Evolutionary conservation across 2,888 invertebrate genomes (phyloP), one percentile per base, ranked within the genome.

Genomic region (Shargacucullia verbasci): DNA sequence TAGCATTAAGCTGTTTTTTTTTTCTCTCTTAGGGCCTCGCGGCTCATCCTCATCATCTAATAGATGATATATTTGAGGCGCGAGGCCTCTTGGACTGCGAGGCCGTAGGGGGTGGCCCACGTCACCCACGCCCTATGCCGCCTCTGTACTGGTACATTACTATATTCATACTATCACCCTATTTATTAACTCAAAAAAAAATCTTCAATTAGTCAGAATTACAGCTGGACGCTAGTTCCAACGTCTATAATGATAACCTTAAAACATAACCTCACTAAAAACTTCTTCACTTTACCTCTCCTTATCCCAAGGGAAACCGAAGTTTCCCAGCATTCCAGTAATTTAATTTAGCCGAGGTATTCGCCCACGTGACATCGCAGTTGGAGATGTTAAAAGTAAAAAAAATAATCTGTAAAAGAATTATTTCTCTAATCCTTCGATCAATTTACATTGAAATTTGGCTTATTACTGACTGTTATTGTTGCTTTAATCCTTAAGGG

Each of bases 361-460:
- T 46, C 43, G 48, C 49, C 53, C 60, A 56, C 66, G 54, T 54
- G 20, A 48, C 37, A 43, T 37, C 29, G 7, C 48, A 43, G 37
- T 37, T 50, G 7, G 29, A 25, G 45, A 58, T 8, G 20, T 25
- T 13, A 12, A 60, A 43, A 41, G 50, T 40, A 55, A 50, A 57
- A 59, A n/a, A 54, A 71, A 67, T 61, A 61, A 57, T 44, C 25
- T 41, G 57, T 33, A 46, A 46, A 46, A 15, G 54, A 53, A 52
- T 53, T 62, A 41, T 13, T 10, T 27, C 12, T 14, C 33, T 61
- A 70, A 64, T 68, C 67, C 54, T 25, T 64, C 59, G 64, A 76
- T 70, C 52, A 75, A 77, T 79, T 73, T 66, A 63, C 54, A 73
- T 73, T 66, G 58, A 64, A 78, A 73, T 75, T 71, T 57, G 48